Evolutionary conservation across 64 coral and sea anemone genomes (phyloP).

Genomic region (Catalaphyllia jardinei): DNA sequence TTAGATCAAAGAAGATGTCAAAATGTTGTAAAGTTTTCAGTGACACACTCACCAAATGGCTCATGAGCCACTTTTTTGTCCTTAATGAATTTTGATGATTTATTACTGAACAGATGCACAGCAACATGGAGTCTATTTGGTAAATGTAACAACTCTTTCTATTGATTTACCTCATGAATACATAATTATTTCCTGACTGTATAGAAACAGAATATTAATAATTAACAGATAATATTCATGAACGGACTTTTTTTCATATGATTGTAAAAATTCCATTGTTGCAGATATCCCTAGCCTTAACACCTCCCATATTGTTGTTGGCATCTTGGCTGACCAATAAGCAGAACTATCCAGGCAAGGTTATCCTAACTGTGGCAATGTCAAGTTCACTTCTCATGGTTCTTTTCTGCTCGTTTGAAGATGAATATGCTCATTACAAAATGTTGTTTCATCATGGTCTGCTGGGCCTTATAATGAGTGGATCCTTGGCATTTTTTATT

Average conservation of each 20-base stretch:
- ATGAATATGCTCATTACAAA: constrained; percentile 21
- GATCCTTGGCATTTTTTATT: constrained; percentile 11
- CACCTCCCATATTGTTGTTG: not conserved
- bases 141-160: too few relatives aligned
- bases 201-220: too few relatives aligned
- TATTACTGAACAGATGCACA: too few relatives aligned
- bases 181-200: too few relatives aligned
- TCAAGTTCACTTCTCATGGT: constrained; percentile 5
- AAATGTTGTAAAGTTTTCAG: too few relatives aligned
- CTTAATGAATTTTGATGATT: too few relatives aligned
- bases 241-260: not conserved
- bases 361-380: not conserved
- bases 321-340: constrained; percentile 3
- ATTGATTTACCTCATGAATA: too few relatives aligned
- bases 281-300: constrained; percentile 8
- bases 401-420: constrained; percentile 32
- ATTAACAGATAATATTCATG: too few relatives aligned
- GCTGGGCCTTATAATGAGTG: constrained; percentile 22
- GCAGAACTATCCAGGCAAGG: not conserved
- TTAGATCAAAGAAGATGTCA: too few relatives aligned
- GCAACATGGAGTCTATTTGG: too few relatives aligned
- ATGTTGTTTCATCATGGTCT: constrained; percentile 16
- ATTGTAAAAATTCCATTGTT: not conserved
- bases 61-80: too few relatives aligned
- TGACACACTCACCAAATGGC: too few relatives aligned